Percentiles rank a stretch among this genome's conserved stretches.
phyloP scores from a whole-genome alignment of 2,888 invertebrate species.

The Thyatira batis region DNA sequence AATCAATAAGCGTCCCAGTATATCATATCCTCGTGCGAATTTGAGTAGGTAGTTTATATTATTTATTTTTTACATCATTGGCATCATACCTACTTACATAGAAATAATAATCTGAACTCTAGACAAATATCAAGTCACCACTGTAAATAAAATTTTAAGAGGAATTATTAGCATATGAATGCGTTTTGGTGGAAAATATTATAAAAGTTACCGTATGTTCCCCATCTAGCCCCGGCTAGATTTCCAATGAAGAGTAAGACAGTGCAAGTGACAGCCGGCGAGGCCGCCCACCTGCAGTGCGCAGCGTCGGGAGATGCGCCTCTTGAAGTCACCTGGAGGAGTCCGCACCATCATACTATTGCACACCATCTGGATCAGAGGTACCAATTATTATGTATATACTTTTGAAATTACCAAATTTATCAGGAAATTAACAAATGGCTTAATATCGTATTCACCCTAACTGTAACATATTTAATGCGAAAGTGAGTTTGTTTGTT shows the following conservation, averaged over 20 bases:
- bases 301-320: constrained; percentile 94
- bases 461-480: too few species aligned
- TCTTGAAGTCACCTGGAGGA: constrained; percentile 92
- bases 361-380: constrained; percentile 88
- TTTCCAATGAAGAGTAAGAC: constrained; percentile 92
- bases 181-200: too few species aligned
- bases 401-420: not conserved
- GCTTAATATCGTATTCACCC: not conserved
- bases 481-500: too few species aligned
- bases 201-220: not conserved
- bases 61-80: too few species aligned
- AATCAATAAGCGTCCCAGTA: not conserved
- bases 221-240: constrained; percentile 89
- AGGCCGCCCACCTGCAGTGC: constrained; percentile 92
- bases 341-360: constrained; percentile 86
- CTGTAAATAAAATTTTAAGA: too few species aligned
- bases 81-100: too few species aligned
- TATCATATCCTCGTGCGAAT: not conserved
- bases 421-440: not conserved
- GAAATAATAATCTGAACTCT: too few species aligned
- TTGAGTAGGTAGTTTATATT: too few species aligned
- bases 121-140: too few species aligned
- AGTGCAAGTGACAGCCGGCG: constrained; percentile 91
- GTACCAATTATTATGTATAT: constrained; percentile 52
- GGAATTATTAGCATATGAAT: too few species aligned